A percentile compares a stretch with the other conserved stretches of the same genome.
Evolutionary conservation across 2,888 invertebrate species (phyloP).

Genomic region (Ormia ochracea): DNA sequence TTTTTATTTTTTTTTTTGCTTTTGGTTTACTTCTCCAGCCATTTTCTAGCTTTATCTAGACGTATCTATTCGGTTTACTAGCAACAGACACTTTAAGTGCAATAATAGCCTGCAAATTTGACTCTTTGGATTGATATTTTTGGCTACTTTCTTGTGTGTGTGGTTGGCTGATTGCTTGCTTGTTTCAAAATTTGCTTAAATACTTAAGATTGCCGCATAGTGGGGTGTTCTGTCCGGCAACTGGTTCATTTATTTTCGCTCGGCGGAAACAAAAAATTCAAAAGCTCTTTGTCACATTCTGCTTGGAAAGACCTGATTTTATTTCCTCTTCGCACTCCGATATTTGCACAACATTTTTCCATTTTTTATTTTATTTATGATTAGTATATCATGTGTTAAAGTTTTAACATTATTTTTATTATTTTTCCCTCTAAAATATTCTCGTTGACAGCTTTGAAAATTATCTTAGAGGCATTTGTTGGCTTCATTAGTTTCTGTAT

Average conservation of each 20-base stretch:
- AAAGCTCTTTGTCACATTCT: constrained; percentile 9
- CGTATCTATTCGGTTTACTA: background rate
- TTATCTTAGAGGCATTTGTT: background rate
- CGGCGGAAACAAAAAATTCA: background rate
- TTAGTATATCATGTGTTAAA: constrained; percentile 59
- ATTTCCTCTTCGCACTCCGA: background rate
- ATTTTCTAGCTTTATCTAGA: background rate
- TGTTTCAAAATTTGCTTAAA: constrained; percentile 46
- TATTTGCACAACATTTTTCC: background rate
- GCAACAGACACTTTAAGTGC: constrained; percentile 34
- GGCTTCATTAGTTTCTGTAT: background rate
- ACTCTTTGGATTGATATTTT: constrained; percentile 22
- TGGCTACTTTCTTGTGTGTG: background rate
- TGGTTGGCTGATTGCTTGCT: constrained; percentile 1
- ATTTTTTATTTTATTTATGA: constrained; percentile 6
- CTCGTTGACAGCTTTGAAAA: background rate
- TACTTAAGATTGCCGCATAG: constrained; percentile 7
- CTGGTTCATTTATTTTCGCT: background rate
- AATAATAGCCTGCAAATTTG: constrained; percentile 5
- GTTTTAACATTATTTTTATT: constrained; percentile 47
- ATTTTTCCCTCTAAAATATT: background rate
- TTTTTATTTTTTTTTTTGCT: background rate
- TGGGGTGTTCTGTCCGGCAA: background rate
- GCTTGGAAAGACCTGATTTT: background rate
- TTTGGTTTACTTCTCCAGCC: background rate